Evolutionary conservation across 2,113 vertebrate genomes (phyloP), one percentile per base, ranked within the genome.

Genomic region (Aspiorhynchus laticeps): DNA sequence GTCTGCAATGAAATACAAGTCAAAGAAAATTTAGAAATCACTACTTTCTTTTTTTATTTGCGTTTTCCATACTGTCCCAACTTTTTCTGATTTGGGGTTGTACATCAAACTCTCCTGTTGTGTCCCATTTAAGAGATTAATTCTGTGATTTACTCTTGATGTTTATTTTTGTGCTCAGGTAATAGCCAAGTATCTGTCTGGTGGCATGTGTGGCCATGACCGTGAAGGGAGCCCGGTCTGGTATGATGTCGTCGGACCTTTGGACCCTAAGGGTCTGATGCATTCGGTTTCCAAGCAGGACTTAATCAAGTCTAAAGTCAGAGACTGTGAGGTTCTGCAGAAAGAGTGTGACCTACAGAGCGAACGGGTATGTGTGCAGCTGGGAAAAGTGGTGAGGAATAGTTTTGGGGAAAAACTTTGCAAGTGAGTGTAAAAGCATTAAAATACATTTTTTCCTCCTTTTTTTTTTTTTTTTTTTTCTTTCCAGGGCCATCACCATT

Each of bases 251-350:
- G 92, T 98, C 0, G 98, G 98, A 15, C 97, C 97, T 0, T 92
- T 99, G 87, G 98, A 99, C 8, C 95, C 97, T 87, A 98, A 96
- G 87, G 98, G 98, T 36, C 94, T 99, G 88, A 96, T 99, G 83
- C 93, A 98, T 85, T 99, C 98, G 0, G 97, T 96, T 89, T 96
- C 96, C 88, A 99, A 98, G 90, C 98, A 99, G 91, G 98, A 99
- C 92, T 94, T 99, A 90, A 93, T 99, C 75, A 98, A 95, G 93
- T 97, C 96, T 89, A 99, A 99, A 94, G 96, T 97, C 92, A 92
- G 95, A 8, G 97, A 99, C 92, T 99, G 98, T 0, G 97, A 99
- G 93, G n/a, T 94, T 87, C 92, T 99, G 81, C 94, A 94, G 89
- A 92, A 43, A 0, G 94, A 96, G 36, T 98, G 97, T 0, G 88